These are phyloP conservation scores for Tupaia chinensis DNA, from an alignment of 2,113 vertebrate species.

Conservation along the genomic window DNA sequence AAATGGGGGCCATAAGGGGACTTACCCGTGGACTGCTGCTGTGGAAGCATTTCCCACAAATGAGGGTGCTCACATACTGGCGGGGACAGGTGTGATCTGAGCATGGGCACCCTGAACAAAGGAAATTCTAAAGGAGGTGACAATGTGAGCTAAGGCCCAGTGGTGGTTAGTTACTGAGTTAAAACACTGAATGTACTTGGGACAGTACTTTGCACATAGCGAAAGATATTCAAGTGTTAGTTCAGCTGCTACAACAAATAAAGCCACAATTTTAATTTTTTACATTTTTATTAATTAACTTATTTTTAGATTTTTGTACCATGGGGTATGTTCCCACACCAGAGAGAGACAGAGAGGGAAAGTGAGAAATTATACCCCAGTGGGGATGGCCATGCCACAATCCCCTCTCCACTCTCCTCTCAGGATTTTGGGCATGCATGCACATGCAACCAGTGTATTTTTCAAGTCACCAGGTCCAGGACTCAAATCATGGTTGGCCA, in stretches of 20 bases:
- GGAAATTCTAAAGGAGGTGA: not conserved
- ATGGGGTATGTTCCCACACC: no score
- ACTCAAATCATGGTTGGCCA: no score
- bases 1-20: not conserved
- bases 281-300: no score
- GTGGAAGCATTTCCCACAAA: not conserved
- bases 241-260: not conserved
- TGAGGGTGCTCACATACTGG: not conserved
- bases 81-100: not conserved
- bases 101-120: not conserved
- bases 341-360: no score
- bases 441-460: no score
- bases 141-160: no score
- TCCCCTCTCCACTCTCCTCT: no score
- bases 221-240: slow-evolving; percentile 6
- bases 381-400: no score
- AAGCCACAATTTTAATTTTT: not conserved
- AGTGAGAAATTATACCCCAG: no score
- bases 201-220: not conserved
- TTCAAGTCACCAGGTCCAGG: no score
- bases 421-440: no score
- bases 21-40: not conserved
- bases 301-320: no score
- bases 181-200: slow-evolving; percentile 19
- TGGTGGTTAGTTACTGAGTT: slow-evolving; percentile 15